Conservation (phyloP, 2,797 vertebrate species). For the Cryptoprocta ferox region DNA sequence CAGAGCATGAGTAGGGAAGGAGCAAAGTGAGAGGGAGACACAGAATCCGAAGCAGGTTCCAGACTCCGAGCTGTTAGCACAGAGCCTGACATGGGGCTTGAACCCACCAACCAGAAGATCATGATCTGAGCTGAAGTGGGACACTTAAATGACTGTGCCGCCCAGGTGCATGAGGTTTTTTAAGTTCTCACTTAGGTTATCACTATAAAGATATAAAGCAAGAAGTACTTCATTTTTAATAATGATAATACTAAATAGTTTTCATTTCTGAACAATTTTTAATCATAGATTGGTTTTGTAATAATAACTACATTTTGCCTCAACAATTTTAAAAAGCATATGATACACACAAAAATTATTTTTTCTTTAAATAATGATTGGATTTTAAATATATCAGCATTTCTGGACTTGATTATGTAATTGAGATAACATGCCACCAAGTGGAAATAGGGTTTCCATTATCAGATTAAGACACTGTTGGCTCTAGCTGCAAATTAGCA, state of each 20-base stretch:
- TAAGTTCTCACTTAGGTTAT: neutral
- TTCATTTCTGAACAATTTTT: neutral
- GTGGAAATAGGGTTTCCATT: conserved; percentile 22
- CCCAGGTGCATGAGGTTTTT: neutral
- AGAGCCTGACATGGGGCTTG: too few relatives aligned
- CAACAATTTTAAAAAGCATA: neutral
- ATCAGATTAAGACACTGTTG: neutral
- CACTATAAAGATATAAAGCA: neutral
- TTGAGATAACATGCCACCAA: conserved; percentile 54
- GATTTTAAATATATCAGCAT: neutral
- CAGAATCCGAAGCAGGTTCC: too few relatives aligned
- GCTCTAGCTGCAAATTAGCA: neutral
- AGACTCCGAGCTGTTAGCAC: too few relatives aligned
- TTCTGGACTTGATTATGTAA: conserved; percentile 36
- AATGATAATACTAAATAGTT: neutral
- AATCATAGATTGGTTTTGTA: neutral
- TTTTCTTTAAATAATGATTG: neutral
- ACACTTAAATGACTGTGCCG: too few relatives aligned
- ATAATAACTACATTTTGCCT: neutral
- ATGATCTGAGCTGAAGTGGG: too few relatives aligned
- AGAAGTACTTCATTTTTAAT: neutral
- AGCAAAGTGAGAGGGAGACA: too few relatives aligned
- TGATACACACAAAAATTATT: neutral
- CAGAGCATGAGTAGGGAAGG: too few relatives aligned
- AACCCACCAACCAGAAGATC: too few relatives aligned